phyloP scores from a whole-genome alignment of 2,888 invertebrate genomes.

The Chloroclysta siterata region DNA sequence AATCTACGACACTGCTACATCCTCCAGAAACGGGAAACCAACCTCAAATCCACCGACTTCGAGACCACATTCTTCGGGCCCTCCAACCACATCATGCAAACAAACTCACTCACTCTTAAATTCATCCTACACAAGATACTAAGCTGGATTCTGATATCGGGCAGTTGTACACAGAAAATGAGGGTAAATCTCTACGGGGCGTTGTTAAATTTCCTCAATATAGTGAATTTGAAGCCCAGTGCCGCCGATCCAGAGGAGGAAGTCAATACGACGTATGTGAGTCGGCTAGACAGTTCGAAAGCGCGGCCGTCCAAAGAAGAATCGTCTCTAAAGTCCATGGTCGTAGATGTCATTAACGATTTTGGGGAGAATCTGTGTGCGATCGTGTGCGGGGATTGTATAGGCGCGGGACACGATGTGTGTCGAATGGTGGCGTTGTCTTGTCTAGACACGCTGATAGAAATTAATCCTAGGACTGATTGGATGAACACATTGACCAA shows the following conservation, averaged over 20 bases:
- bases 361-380: constrained; percentile 93
- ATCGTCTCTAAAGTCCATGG: constrained; percentile 73
- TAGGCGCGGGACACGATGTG: constrained; percentile 93
- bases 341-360: constrained; percentile 83
- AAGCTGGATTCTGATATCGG: constrained; percentile 93
- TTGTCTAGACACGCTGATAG: constrained; percentile 91
- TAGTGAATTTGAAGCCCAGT: constrained; percentile 85
- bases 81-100: constrained; percentile 80
- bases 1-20: constrained; percentile 90
- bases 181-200: constrained; percentile 95
- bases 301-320: constrained; percentile 62
- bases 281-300: constrained; percentile 87
- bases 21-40: constrained; percentile 77
- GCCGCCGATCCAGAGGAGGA: constrained; percentile 69
- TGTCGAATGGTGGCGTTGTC: constrained; percentile 95
- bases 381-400: constrained; percentile 92
- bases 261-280: constrained; percentile 84
- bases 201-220: constrained; percentile 91
- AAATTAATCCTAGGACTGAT: constrained; percentile 88
- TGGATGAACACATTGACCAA: constrained; percentile 75
- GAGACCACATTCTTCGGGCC: constrained; percentile 77
- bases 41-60: constrained; percentile 68
- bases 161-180: constrained; percentile 92
- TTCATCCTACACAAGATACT: constrained; percentile 90
- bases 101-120: constrained; percentile 88